phyloP scores from a whole-genome alignment of 2,888 invertebrate species.

The Tetranychus piercei region DNA sequence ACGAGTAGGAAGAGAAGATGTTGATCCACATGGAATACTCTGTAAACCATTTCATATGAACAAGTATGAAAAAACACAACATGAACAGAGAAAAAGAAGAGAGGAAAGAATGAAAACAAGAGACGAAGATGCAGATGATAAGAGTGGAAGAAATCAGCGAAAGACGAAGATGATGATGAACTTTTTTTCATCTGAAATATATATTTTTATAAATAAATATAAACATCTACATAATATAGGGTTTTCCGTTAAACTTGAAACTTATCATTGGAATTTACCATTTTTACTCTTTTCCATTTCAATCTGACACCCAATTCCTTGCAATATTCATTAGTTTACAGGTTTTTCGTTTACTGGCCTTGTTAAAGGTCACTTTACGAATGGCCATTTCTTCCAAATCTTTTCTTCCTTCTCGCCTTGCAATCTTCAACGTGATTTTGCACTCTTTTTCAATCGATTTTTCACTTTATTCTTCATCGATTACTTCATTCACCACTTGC shows the following conservation, averaged over 20 bases:
- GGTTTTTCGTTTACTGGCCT: not conserved
- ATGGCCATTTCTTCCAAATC: not conserved
- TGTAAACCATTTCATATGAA: not conserved
- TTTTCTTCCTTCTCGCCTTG: not conserved
- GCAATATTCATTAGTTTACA: too few relatives aligned
- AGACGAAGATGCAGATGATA: not conserved
- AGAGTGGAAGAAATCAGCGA: too few relatives aligned
- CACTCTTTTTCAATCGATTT: not conserved
- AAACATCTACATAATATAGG: too few relatives aligned
- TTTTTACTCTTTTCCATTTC: not conserved
- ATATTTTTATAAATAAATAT: too few relatives aligned
- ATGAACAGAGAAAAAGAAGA: not conserved
- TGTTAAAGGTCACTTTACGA: not conserved
- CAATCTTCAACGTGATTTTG: not conserved
- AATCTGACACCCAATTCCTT: not conserved
- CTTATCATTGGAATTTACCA: not conserved
- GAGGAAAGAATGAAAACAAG: not conserved
- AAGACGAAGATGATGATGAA: too few relatives aligned
- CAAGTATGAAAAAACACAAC: not conserved
- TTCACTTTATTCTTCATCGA: not conserved
- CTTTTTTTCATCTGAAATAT: too few relatives aligned
- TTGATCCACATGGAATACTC: slow-evolving; percentile 1
- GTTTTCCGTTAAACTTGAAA: too few relatives aligned
- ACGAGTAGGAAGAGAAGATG: not conserved
- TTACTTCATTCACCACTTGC: not conserved